These are phyloP conservation scores for Trichosurus vulpecula DNA, from an alignment of 2,797 vertebrate genomes.

Conservation along the genomic window DNA sequence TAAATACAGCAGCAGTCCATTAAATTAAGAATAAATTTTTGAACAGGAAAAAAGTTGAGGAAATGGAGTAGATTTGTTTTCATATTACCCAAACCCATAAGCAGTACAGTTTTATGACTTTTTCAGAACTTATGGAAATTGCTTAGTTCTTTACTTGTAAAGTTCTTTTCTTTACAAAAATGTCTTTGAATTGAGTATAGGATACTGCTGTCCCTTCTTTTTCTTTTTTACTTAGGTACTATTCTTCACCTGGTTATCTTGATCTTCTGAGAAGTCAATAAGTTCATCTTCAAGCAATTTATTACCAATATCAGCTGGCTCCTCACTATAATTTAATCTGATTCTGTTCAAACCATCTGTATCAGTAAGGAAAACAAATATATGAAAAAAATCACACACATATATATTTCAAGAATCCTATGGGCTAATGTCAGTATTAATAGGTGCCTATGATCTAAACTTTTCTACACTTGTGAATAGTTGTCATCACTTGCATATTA, in stretches of 20 bases:
- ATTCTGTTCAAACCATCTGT: conserved; percentile 94
- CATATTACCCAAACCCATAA: conserved; percentile 24
- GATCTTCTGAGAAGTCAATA: conserved; percentile 93
- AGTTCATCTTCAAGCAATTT: conserved; percentile 89
- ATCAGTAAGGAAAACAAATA: conserved; percentile 77
- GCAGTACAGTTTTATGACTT: neutral
- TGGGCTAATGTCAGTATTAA: neutral
- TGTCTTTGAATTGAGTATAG: neutral
- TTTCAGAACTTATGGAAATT: neutral
- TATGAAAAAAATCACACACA: conserved; percentile 35
- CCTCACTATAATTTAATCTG: conserved; percentile 90
- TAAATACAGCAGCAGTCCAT: neutral
- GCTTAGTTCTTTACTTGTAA: neutral
- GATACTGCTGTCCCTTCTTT: neutral
- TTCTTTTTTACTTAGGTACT: conserved; percentile 38
- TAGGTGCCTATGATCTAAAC: neutral
- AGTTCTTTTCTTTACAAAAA: neutral
- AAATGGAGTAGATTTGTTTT: conserved; percentile 14
- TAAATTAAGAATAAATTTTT: conserved; percentile 14
- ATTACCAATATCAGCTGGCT: conserved; percentile 82
- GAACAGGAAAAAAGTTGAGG: conserved; percentile 21
- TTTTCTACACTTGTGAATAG: neutral
- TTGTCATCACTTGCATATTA: neutral
- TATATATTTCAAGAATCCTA: neutral
- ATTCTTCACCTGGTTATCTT: conserved; percentile 92